Percentiles rank a stretch among this genome's conserved stretches.
Evolutionary conservation across 92 coral and sea anemone species (phyloP).

Genomic region (Porites cylindrica): DNA sequence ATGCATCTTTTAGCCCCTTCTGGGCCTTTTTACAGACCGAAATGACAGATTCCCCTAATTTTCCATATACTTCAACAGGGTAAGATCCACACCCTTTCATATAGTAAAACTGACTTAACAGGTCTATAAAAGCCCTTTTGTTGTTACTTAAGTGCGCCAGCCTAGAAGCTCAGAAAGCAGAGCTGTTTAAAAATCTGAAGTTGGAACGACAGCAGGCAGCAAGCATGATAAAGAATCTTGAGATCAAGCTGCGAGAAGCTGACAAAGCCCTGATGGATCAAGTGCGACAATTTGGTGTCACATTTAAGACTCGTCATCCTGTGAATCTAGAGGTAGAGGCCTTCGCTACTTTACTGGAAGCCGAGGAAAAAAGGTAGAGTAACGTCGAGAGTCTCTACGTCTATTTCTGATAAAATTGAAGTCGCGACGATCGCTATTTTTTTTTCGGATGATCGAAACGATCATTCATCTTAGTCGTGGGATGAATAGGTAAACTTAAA

Average conservation of each 20-base stretch:
- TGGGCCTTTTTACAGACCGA: no score
- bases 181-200: conserved; percentile 89
- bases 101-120: no score
- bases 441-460: no score
- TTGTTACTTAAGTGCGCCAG: conserved; percentile 73
- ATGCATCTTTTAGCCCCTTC: no score
- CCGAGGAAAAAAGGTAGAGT: conserved; percentile 90
- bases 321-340: conserved; percentile 90
- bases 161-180: conserved; percentile 90
- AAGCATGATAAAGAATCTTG: conserved; percentile 89
- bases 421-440: neutral
- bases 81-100: no score
- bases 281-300: conserved; percentile 93
- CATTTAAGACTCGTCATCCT: conserved; percentile 92
- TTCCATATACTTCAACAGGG: no score
- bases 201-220: conserved; percentile 95
- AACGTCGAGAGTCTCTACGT: neutral
- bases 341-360: conserved; percentile 89
- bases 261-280: conserved; percentile 95
- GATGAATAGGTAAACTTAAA: no score
- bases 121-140: no score
- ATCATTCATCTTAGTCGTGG: no score
- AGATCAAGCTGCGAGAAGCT: conserved; percentile 91
- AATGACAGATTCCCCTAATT: no score
- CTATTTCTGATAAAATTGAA: neutral